Evolutionary conservation across 92 coral and sea anemone species (phyloP), one percentile per base, ranked within the genome.

Genomic region (Plumapathes pennacea): DNA sequence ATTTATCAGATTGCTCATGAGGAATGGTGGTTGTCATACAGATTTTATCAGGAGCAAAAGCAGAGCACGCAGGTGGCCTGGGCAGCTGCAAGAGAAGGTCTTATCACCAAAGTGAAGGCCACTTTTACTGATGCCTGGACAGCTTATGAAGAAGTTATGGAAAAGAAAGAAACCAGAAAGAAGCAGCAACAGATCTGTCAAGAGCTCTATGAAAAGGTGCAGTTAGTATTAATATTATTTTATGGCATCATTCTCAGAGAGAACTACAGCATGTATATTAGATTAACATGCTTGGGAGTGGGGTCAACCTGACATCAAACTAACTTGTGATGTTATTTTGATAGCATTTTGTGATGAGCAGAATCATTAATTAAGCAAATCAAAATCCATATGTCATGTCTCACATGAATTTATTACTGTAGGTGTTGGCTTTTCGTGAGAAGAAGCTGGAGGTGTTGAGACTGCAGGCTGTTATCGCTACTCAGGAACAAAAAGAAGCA

Each of bases 51-150:
- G 44, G 76, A 72, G 50, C 99, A 94, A 38, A 53, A 56, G 23
- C 68, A 54, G 23, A 83, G 96, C 40, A 63, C 77, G 22, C 78
- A 77, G n/a, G 62, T 65, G 25, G 95, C 99, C 10, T 94, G 99
- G 96, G 76, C 89, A 3, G 80, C 54, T 19, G 80, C 88, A 65
- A 81, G 91, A 11, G 81, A 83, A 39, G 99, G 89, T 50, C 69
- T 94, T 55, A 73, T 88, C 14, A 50, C 77, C n/a, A 94, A 94
- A 67, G 79, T 81, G 14, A 76, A 89, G 67, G 96, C 84, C 4
- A 94, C 86, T 25, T 94, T 94, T 66, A 72, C 81, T 18, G 99
- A 94, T 69, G 99, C 99, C 4, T 84, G 91, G 94, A 58, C 31
- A 41, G 96, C 82, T 23, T 81, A 83, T 46, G 99, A 94, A 40